Evolutionary conservation across 35 echinoderm and acorn worm species (phyloP).

Genomic region (Strongylocentrotus purpuratus): DNA sequence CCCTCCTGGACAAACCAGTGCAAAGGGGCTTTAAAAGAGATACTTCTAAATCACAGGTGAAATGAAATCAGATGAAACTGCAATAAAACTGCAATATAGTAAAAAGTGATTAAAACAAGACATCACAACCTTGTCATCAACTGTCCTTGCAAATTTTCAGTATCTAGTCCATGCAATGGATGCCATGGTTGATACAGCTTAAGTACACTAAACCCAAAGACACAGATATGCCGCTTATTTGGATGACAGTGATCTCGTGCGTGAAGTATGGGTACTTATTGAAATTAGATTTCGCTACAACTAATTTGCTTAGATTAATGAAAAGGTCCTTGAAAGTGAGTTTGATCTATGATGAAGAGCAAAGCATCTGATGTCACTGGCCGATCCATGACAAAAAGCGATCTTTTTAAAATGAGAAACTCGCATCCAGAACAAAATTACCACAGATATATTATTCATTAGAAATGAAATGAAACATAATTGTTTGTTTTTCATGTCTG

Average conservation of each 20-base stretch:
- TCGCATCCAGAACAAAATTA: not conserved
- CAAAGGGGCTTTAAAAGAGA: not conserved
- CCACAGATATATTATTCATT: not conserved
- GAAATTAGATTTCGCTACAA: conserved; percentile 12
- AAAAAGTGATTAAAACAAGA: not conserved
- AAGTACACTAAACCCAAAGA: not conserved
- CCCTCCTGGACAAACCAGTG: too few relatives aligned
- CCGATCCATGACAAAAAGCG: not conserved
- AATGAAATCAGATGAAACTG: not conserved
- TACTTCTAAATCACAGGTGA: not conserved
- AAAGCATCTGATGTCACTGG: not conserved
- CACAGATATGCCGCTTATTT: not conserved
- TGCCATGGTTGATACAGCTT: not conserved
- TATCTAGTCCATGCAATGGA: not conserved
- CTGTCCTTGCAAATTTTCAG: not conserved
- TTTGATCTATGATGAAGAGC: not conserved
- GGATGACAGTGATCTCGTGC: not conserved
- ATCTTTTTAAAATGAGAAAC: not conserved
- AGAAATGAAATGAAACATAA: not conserved
- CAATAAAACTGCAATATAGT: not conserved
- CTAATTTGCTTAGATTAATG: conserved; percentile 19
- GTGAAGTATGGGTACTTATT: conserved; percentile 11
- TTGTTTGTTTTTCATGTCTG: not conserved
- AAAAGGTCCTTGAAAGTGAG: not conserved
- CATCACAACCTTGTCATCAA: not conserved